Conservation (phyloP, 1,140 invertebrate species). For the Drosophila seguyi region DNA sequence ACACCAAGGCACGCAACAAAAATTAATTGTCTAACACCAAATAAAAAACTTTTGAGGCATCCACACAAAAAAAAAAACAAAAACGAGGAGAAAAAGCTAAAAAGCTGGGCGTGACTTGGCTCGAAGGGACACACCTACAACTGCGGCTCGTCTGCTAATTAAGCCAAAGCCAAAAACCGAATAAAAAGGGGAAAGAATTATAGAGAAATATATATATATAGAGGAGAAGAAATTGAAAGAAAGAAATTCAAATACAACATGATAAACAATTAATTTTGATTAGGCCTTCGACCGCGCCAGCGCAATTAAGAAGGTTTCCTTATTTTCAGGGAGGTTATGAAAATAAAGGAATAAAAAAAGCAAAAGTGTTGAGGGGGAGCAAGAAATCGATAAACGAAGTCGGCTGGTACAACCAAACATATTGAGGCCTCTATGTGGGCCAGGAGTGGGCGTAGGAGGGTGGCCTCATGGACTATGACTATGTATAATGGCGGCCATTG, state of each 20-base stretch:
- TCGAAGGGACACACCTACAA: conserved; percentile 69
- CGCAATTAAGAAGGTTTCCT: conserved; percentile 67
- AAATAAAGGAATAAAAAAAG: conserved; percentile 49
- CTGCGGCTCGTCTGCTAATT: conserved; percentile 73
- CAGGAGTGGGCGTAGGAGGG: conserved; percentile 18
- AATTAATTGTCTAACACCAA: conserved; percentile 85
- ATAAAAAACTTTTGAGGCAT: conserved; percentile 74
- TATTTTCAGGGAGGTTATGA: conserved; percentile 15
- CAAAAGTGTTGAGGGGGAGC: conserved; percentile 59
- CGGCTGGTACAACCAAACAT: conserved; percentile 34
- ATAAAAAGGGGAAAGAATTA: conserved; percentile 35
- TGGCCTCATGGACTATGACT: conserved; percentile 14
- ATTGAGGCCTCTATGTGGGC: conserved; percentile 38
- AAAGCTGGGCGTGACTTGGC: conserved; percentile 63
- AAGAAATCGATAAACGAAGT: conserved; percentile 65
- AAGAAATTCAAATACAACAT: conserved; percentile 82
- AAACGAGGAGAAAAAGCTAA: conserved; percentile 5
- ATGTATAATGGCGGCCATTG: conserved; percentile 78
- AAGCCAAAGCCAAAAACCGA: conserved; percentile 31
- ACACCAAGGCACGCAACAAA: conserved; percentile 81
- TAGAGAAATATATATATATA: conserved; percentile 23
- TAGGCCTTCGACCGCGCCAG: conserved; percentile 61
- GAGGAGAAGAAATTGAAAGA: conserved; percentile 62
- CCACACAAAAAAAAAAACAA: conserved; percentile 4
- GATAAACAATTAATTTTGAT: conserved; percentile 84